Evolutionary conservation across 2,888 invertebrate genomes (phyloP).

Genomic region (Nomada goodeniana): DNA sequence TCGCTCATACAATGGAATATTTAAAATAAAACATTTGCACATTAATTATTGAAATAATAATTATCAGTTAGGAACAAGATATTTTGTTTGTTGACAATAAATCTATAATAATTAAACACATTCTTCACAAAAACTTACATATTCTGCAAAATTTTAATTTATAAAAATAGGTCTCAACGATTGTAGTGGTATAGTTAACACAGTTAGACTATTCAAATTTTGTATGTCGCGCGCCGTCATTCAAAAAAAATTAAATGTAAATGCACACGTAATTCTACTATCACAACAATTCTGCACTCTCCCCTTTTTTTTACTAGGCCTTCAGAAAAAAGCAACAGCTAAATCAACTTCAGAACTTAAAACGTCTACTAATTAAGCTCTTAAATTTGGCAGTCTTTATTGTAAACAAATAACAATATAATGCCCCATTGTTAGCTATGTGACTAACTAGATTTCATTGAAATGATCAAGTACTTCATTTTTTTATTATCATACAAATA

Average conservation of each 20-base stretch:
- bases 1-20: neutral
- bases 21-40: neutral
- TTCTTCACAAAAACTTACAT: neutral
- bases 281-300: no score
- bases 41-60: constrained; percentile 13
- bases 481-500: constrained; percentile 80
- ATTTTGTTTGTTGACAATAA: neutral
- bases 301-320: no score
- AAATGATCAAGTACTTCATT: constrained; percentile 70
- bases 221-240: no score
- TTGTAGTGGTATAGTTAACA: constrained; percentile 9
- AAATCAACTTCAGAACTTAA: constrained; percentile 28
- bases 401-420: constrained; percentile 56
- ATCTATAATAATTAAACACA: constrained; percentile 6
- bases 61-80: neutral
- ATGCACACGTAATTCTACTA: no score
- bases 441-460: constrained; percentile 62
- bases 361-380: constrained; percentile 34
- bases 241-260: no score
- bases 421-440: constrained; percentile 57
- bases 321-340: constrained; percentile 10
- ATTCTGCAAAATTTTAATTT: neutral
- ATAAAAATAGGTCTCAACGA: constrained; percentile 5
- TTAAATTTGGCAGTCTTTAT: constrained; percentile 38
- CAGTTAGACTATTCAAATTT: neutral